Evolutionary conservation across 37 sponge, comb jelly and placozoan genomes (phyloP), one percentile per base, ranked within the genome.

Genomic region (Lycopodina hypogea): DNA sequence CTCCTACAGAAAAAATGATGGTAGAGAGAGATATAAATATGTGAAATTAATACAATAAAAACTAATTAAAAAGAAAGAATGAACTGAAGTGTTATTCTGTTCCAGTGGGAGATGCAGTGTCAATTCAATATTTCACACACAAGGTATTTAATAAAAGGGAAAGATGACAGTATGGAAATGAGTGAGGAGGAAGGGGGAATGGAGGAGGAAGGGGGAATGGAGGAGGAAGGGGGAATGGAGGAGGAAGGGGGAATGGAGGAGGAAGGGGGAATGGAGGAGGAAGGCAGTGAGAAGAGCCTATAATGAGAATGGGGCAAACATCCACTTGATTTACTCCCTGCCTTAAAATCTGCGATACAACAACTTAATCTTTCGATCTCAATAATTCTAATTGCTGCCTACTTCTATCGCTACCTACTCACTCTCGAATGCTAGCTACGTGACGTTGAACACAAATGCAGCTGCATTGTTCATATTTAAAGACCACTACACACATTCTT

Each of bases 161-260:
- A 75, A 35, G 57, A 58, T 21, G 75, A 29, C 30, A 56, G 58
- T 55, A 48, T 67, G 56, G 75, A 32, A 21, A 57, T 61, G 21
- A 32, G 15, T 52, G 51, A 56, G 33, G 63, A 51, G 70, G 22
- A 37, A 64, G 72, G 50, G 72, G 36, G 35, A 18, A 62, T 69
- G 50, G 64, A 29, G 81, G 40, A 59, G 15, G 71, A 37, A 60
- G 60, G 61, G 42, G 71, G 45, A 14, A n/a, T n/a, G n/a, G n/a
- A n/a, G n/a, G n/a, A n/a, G n/a, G n/a, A n/a, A n/a, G n/a, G n/a
- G n/a, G n/a, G n/a, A n/a, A n/a, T 39, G 71, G 30, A 21, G 45
- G 64, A 17, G 77, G 29, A 42, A 22, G 3, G 65, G 64, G 30
- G 45, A 62, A 33, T 3, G 45, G 34, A 24, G 37, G 35, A 58